phyloP scores from a whole-genome alignment of 1,140 invertebrate species.

The Penaeus indicus region DNA sequence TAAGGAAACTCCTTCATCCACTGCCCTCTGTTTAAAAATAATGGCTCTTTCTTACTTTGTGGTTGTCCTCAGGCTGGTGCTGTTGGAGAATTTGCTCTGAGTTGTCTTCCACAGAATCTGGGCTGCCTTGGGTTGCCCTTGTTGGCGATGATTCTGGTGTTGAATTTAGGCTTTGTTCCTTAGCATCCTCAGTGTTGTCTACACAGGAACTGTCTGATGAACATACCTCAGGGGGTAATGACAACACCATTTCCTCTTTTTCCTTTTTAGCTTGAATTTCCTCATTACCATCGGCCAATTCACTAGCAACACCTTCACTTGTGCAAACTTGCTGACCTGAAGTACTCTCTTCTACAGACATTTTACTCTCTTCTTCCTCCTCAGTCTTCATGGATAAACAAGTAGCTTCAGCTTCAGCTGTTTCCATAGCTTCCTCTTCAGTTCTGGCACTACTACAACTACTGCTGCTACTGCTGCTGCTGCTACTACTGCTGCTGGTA shows the following conservation, averaged over 20 bases:
- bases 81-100: not conserved
- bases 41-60: too few species aligned
- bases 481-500: not conserved
- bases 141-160: not conserved
- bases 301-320: constrained; percentile 8
- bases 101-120: constrained; percentile 47
- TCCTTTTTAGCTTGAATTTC: not conserved
- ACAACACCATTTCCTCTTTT: constrained; percentile 10
- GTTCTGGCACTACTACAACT: constrained; percentile 31
- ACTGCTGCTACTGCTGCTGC: constrained; percentile 28
- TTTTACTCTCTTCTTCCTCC: constrained; percentile 8
- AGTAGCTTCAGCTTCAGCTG: constrained; percentile 25
- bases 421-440: constrained; percentile 23
- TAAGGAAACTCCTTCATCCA: too few species aligned
- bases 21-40: too few species aligned
- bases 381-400: constrained; percentile 2
- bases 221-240: constrained; percentile 43
- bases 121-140: constrained; percentile 33
- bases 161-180: constrained; percentile 7
- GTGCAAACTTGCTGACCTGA: constrained; percentile 34
- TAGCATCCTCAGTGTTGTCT: not conserved
- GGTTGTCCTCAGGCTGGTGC: not conserved
- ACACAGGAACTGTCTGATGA: constrained; percentile 40
- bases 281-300: not conserved
- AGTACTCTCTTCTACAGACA: not conserved